Conservation (phyloP, 1,140 invertebrate species). For the Cherax destructor region DNA sequence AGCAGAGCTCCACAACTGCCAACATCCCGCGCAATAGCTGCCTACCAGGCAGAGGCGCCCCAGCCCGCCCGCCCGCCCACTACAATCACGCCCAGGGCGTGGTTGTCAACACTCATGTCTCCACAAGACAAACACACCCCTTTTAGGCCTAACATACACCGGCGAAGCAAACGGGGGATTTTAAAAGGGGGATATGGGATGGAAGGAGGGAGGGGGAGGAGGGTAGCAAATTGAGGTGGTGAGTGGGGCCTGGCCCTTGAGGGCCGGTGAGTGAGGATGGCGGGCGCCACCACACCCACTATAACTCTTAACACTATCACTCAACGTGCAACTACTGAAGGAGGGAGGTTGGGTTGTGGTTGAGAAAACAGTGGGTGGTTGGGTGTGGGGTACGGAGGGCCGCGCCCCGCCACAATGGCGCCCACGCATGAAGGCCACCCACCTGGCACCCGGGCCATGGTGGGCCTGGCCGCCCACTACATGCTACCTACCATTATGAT, state of each 20-base stretch:
- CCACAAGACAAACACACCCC: not conserved
- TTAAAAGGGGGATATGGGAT: not conserved
- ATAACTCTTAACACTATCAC: not conserved
- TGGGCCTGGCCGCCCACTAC: not conserved
- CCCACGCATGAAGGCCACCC: slow-evolving; percentile 64
- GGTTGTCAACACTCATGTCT: not conserved
- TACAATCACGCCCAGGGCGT: not conserved
- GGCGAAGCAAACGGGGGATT: not conserved
- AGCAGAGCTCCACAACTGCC: not conserved
- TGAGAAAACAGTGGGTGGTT: not conserved
- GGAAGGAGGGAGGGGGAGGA: no score
- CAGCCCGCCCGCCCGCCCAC: not conserved
- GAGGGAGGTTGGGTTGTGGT: not conserved
- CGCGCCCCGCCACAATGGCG: slow-evolving; percentile 59
- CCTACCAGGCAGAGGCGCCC: not conserved
- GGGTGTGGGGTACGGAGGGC: slow-evolving; percentile 28
- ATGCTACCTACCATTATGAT: slow-evolving; percentile 5
- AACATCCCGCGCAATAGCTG: slow-evolving; percentile 12
- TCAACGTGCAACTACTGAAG: no score
- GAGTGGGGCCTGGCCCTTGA: not conserved
- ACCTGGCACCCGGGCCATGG: slow-evolving; percentile 57
- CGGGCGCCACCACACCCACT: slow-evolving; percentile 10
- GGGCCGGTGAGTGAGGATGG: not conserved
- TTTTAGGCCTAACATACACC: slow-evolving; percentile 48
- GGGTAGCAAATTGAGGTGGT: slow-evolving; percentile 20